Percentiles rank a stretch among this genome's conserved stretches.
These are phyloP conservation scores for Euzetes globulus DNA, from an alignment of 2,888 invertebrate species.

Conservation along the genomic window DNA sequence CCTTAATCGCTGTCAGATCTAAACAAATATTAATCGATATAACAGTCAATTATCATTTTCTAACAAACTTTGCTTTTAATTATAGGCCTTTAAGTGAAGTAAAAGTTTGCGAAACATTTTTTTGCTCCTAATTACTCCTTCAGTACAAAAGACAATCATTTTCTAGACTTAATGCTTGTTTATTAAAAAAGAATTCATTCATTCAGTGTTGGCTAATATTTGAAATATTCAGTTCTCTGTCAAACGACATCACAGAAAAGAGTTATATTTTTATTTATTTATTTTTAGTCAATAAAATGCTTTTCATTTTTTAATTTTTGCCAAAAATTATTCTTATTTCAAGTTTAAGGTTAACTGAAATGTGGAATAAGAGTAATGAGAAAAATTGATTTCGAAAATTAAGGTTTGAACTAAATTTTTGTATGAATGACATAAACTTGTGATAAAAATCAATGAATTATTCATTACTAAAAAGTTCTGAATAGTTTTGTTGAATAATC, in stretches of 20 bases:
- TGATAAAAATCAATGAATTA: neutral
- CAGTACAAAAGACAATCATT: too few species aligned
- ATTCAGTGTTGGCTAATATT: too few species aligned
- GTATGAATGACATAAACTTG: neutral
- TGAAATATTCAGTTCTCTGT: too few species aligned
- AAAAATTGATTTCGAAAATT: neutral
- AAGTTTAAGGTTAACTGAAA: conserved; percentile 11
- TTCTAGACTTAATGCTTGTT: too few species aligned
- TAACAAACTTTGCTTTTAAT: neutral
- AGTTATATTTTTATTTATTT: too few species aligned
- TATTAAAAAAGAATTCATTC: too few species aligned
- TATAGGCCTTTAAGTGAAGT: neutral
- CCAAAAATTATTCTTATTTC: conserved; percentile 2
- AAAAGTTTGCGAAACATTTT: neutral
- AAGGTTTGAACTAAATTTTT: neutral
- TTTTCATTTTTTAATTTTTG: neutral
- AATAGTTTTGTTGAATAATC: too few species aligned
- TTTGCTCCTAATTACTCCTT: neutral
- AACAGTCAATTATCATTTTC: neutral
- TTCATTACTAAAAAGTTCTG: neutral
- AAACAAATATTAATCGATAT: neutral
- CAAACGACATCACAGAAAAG: too few species aligned
- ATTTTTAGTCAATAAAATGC: too few species aligned
- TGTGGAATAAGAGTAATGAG: neutral
- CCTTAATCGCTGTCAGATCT: neutral